Evolutionary conservation across 2,797 vertebrate species (phyloP).

Genomic region (Somateria mollissima): DNA sequence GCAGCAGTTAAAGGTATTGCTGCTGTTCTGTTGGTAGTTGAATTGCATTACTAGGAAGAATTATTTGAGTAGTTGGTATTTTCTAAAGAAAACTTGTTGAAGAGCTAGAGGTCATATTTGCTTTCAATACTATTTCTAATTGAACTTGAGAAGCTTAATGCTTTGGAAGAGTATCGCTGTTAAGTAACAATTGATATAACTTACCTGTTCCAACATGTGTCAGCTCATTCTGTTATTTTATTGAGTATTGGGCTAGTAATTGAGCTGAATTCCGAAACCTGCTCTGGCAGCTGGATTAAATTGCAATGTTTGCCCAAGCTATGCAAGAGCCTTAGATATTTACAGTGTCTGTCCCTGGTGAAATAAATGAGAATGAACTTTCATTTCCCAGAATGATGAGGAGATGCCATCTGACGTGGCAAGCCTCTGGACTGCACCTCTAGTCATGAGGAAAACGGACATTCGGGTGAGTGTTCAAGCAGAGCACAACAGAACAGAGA

Average conservation of each 20-base stretch:
- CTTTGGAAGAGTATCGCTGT: not conserved
- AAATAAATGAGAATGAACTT: not conserved
- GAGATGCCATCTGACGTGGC: slow-evolving; percentile 85
- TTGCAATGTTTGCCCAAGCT: not conserved
- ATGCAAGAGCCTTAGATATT: not conserved
- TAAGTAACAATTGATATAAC: not conserved
- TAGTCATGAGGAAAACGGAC: slow-evolving; percentile 79
- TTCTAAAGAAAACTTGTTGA: not conserved
- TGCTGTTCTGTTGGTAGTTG: not conserved
- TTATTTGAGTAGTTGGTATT: not conserved
- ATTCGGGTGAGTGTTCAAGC: slow-evolving; percentile 66
- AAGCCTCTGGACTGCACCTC: slow-evolving; percentile 90
- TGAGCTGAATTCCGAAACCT: not conserved
- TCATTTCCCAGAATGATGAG: slow-evolving; percentile 68
- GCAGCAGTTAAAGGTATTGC: not conserved
- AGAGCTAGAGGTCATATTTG: not conserved
- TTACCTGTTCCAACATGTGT: rapidly evolving
- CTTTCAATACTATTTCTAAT: not conserved
- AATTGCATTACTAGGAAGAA: not conserved
- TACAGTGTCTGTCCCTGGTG: not conserved
- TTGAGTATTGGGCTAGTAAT: rapidly evolving
- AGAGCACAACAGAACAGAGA: not conserved
- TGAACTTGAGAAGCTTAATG: not conserved
- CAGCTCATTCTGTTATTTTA: rapidly evolving
- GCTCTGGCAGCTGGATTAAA: not conserved